Percentiles rank a stretch among this genome's conserved stretches.
Conservation (phyloP, 2,113 vertebrate species). For the Sigmodon hispidus region DNA sequence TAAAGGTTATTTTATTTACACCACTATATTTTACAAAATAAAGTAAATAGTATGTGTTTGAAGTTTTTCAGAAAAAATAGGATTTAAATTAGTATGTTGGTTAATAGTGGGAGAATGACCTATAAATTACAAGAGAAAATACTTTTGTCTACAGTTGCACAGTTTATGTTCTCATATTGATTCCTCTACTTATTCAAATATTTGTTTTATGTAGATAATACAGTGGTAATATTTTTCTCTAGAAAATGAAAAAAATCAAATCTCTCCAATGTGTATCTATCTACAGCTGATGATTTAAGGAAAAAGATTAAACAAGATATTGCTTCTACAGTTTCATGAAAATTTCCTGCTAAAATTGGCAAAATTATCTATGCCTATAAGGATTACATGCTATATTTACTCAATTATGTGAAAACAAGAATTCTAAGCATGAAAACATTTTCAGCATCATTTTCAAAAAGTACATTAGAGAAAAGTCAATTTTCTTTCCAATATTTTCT, state of each 20-base stretch:
- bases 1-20: not conserved
- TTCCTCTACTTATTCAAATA: not conserved
- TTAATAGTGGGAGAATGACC: not conserved
- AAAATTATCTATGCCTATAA: conserved; percentile 74
- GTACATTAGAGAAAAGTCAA: conserved; percentile 81
- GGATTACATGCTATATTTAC: conserved; percentile 77
- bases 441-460: conserved; percentile 80
- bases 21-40: not conserved
- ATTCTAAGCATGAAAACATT: conserved; percentile 81
- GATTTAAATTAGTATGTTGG: not conserved
- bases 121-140: not conserved
- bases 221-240: not conserved
- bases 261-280: not conserved
- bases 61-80: not conserved
- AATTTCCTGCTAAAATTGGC: conserved; percentile 28
- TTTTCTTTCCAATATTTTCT: conserved; percentile 78
- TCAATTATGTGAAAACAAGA: conserved; percentile 83
- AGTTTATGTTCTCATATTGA: not conserved
- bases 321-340: conserved; percentile 69
- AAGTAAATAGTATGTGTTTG: not conserved
- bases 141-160: not conserved
- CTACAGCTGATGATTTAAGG: conserved; percentile 16
- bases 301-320: conserved; percentile 80
- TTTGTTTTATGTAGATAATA: not conserved
- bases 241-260: not conserved